phyloP scores from a whole-genome alignment of 2,113 vertebrate species.

The Echinops telfairi region DNA sequence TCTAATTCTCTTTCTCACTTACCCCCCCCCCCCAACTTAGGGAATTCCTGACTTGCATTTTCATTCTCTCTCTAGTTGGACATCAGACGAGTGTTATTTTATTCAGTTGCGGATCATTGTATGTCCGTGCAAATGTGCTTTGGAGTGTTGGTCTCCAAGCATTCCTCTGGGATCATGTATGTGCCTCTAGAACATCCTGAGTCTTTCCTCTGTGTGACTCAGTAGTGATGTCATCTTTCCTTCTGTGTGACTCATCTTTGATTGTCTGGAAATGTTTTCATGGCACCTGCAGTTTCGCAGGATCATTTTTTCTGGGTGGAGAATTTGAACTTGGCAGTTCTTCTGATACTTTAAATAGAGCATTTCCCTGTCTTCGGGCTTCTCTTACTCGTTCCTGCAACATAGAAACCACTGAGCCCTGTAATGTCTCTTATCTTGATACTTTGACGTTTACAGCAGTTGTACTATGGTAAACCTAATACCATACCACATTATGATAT shows the following conservation, averaged over 20 bases:
- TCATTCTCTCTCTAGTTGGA: conserved; percentile 28
- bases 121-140: neutral
- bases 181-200: neutral
- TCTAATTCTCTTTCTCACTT: conserved; percentile 23
- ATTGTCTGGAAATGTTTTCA: conserved; percentile 50
- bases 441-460: conserved; percentile 15
- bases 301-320: neutral
- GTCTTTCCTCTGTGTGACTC: conserved; percentile 6
- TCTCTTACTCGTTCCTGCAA: neutral
- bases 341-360: neutral
- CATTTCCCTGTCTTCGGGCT: neutral
- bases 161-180: neutral
- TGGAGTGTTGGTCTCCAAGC: conserved; percentile 22
- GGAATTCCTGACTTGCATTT: conserved; percentile 38
- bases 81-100: conserved; percentile 21
- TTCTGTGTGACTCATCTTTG: conserved; percentile 13
- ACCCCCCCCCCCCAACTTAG: neutral
- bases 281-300: conserved; percentile 35
- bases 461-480: neutral
- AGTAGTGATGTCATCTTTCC: neutral
- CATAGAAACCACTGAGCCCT: conserved; percentile 41
- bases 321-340: conserved; percentile 1
- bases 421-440: neutral
- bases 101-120: conserved; percentile 12
- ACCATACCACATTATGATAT: neutral